These are phyloP conservation scores for Crambe crambe DNA, from an alignment of 37 sponge, comb jelly and placozoan species.

Conservation along the genomic window DNA sequence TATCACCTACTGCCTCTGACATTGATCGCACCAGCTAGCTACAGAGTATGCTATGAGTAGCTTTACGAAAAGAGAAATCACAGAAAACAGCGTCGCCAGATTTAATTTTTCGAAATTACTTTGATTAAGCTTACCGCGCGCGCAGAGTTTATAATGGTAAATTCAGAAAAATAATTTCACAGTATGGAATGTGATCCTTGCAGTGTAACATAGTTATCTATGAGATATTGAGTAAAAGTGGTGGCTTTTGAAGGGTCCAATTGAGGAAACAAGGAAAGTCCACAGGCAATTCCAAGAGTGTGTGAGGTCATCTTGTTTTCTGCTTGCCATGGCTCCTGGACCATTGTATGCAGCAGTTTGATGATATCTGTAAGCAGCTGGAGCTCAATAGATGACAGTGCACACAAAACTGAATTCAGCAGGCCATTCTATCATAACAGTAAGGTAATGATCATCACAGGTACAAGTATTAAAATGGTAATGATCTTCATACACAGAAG, in stretches of 20 bases:
- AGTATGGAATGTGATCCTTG: not conserved
- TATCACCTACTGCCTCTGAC: too few relatives aligned
- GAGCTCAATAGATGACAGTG: conserved; percentile 3
- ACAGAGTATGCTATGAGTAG: too few relatives aligned
- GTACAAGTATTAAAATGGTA: not conserved
- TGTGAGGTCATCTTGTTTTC: conserved; percentile 71
- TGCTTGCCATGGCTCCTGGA: conserved; percentile 39
- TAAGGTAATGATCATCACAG: not conserved
- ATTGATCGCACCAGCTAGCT: too few relatives aligned
- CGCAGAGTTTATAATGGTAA: too few relatives aligned
- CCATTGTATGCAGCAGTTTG: conserved; percentile 9
- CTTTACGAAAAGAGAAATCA: too few relatives aligned
- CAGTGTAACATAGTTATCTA: conserved; percentile 20
- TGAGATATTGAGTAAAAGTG: conserved; percentile 16
- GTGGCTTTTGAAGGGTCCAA: conserved; percentile 60
- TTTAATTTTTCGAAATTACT: too few relatives aligned
- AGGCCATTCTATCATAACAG: conserved; percentile 3
- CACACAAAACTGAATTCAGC: not conserved
- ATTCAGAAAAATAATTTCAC: too few relatives aligned
- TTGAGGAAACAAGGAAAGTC: conserved; percentile 74
- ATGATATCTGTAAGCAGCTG: conserved; percentile 10
- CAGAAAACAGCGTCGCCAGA: too few relatives aligned
- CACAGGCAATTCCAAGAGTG: conserved; percentile 70
- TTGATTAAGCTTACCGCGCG: too few relatives aligned
- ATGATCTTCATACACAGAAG: not conserved